These are phyloP conservation scores for Pterois miles DNA, from an alignment of 2,797 vertebrate species.

Conservation along the genomic window DNA sequence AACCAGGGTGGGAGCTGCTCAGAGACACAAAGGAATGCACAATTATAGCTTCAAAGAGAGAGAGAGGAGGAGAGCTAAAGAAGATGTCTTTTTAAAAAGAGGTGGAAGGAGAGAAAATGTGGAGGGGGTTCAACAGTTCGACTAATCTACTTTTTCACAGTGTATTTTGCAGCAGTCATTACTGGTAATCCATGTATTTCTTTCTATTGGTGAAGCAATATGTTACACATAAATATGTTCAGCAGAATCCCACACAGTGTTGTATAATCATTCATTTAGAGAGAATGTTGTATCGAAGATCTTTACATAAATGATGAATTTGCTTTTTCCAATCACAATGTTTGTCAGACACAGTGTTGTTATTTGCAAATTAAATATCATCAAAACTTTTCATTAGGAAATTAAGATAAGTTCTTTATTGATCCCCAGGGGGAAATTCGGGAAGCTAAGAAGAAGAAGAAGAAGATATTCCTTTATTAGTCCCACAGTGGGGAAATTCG, in stretches of 20 bases:
- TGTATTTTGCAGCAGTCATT: neutral
- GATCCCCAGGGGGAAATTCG: too few species aligned
- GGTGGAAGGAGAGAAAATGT: neutral
- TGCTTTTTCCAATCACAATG: neutral
- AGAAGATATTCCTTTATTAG: too few species aligned
- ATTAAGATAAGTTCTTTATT: too few species aligned
- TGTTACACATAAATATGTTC: neutral
- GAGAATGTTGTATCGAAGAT: neutral
- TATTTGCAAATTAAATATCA: neutral
- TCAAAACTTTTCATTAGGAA: neutral
- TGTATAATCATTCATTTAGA: neutral
- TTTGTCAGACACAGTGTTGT: neutral
- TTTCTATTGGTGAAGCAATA: neutral
- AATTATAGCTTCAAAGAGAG: constrained; percentile 57
- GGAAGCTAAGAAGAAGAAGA: too few species aligned
- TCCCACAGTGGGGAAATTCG: too few species aligned
- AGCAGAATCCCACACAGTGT: neutral
- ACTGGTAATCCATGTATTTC: neutral
- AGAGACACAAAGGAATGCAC: constrained; percentile 67
- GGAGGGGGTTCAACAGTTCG: neutral
- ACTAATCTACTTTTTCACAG: neutral
- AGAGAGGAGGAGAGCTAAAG: neutral
- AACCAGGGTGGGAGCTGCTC: constrained; percentile 47
- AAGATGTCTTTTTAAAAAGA: neutral
- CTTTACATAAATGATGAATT: neutral